These are phyloP conservation scores for Agrilus cyanescens DNA, from an alignment of 2,888 invertebrate genomes.

Conservation along the genomic window DNA sequence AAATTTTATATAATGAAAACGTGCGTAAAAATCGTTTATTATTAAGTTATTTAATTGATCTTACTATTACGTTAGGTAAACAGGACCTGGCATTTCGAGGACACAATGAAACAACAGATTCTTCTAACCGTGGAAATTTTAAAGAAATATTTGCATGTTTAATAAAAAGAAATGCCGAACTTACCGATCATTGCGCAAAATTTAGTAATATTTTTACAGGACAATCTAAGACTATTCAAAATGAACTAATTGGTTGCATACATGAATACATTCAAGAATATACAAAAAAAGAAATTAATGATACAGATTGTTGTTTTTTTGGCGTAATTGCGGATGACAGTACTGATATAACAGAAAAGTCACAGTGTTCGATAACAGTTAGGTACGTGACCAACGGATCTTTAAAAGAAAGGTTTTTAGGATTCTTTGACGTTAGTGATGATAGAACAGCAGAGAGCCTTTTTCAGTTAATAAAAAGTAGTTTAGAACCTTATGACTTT, in stretches of 20 bases:
- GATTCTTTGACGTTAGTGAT: constrained; percentile 17
- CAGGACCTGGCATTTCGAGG: constrained; percentile 9
- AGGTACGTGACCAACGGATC: constrained; percentile 12
- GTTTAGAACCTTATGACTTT: constrained; percentile 12
- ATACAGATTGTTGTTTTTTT: constrained; percentile 11
- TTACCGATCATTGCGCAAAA: constrained; percentile 10
- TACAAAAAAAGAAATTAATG: constrained; percentile 12
- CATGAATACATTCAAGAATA: constrained; percentile 13
- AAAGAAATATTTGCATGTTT: constrained; percentile 7
- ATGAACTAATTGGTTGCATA: constrained; percentile 15
- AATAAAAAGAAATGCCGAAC: constrained; percentile 5
- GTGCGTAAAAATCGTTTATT: constrained; percentile 2
- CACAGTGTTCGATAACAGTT: constrained; percentile 15
- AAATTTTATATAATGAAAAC: constrained; percentile 3
- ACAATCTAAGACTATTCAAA: constrained; percentile 12
- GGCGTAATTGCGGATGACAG: constrained; percentile 16
- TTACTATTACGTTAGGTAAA: constrained; percentile 3
- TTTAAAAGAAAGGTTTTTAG: constrained; percentile 15
- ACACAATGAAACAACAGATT: constrained; percentile 5
- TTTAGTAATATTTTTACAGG: constrained; percentile 8
- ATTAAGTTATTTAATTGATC: constrained; percentile 1
- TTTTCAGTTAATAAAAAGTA: constrained; percentile 10
- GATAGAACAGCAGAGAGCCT: constrained; percentile 11
- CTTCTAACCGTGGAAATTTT: constrained; percentile 10
- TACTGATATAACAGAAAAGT: constrained; percentile 14